Conservation (phyloP, 2,888 invertebrate genomes). For the Ichneumon xanthorius region DNA sequence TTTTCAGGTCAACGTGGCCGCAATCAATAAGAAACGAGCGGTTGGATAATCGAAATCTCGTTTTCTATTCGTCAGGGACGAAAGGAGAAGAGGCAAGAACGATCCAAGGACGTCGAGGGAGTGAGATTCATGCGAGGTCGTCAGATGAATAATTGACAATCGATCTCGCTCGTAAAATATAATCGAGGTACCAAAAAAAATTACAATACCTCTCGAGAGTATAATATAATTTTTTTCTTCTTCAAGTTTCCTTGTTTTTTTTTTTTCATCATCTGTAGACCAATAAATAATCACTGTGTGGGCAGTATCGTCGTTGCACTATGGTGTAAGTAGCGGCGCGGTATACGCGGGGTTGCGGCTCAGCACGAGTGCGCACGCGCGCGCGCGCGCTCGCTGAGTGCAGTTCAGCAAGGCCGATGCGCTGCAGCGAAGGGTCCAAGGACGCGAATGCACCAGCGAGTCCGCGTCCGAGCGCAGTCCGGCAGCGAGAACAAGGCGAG, state of each 20-base stretch:
- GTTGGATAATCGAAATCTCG: conserved; percentile 18
- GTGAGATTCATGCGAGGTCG: conserved; percentile 61
- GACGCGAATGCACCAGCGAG: conserved; percentile 64
- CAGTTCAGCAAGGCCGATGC: conserved; percentile 66
- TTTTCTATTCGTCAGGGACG: conserved; percentile 44
- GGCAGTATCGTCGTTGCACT: conserved; percentile 45
- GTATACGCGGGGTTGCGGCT: conserved; percentile 42
- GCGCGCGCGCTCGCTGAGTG: conserved; percentile 33
- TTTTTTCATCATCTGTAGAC: conserved; percentile 35
- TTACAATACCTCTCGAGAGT: conserved; percentile 16
- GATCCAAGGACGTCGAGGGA: conserved; percentile 28
- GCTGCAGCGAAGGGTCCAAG: conserved; percentile 71
- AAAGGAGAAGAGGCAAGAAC: background rate
- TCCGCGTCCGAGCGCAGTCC: conserved; percentile 17
- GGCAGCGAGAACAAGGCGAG: conserved; percentile 57
- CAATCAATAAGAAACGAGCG: conserved; percentile 44
- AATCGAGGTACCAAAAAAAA: conserved; percentile 22
- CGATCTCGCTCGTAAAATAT: conserved; percentile 53
- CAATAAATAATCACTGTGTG: conserved; percentile 59
- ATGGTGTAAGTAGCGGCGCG: conserved; percentile 59
- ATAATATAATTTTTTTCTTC: conserved; percentile 24
- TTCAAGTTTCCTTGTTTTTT: conserved; percentile 13
- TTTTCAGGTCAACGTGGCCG: background rate
- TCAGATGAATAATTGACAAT: conserved; percentile 59
- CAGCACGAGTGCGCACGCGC: conserved; percentile 35